Evolutionary conservation across 2,888 invertebrate species (phyloP).

Genomic region (Pheosia tremula): DNA sequence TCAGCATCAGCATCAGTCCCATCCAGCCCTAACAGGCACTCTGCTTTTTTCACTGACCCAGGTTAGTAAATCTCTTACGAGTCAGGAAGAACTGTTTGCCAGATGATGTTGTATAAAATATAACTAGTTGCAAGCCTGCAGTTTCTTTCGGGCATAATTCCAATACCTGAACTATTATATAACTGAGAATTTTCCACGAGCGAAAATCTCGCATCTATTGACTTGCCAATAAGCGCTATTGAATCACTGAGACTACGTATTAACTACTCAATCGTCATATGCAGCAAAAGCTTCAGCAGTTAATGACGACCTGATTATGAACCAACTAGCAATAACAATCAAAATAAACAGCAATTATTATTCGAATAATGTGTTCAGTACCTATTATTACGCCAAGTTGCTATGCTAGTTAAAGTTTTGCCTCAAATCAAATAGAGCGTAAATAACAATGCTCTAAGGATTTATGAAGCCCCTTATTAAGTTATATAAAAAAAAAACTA

Average conservation of each 20-base stretch:
- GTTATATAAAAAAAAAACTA: too few relatives aligned
- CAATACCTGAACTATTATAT: too few relatives aligned
- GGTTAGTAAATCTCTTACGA: constrained; percentile 68
- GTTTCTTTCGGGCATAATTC: too few relatives aligned
- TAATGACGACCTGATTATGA: neutral
- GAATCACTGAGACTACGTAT: neutral
- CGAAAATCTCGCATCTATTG: too few relatives aligned
- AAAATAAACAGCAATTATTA: neutral
- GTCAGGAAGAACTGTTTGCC: too few relatives aligned
- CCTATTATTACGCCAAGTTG: neutral
- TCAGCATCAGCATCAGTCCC: constrained; percentile 86
- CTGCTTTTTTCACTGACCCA: constrained; percentile 87
- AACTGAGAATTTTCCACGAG: too few relatives aligned
- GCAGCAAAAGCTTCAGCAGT: neutral
- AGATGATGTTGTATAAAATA: too few relatives aligned
- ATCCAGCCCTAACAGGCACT: constrained; percentile 87
- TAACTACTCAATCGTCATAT: neutral
- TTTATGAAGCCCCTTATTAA: too few relatives aligned
- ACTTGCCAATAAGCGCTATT: neutral
- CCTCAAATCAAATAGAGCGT: neutral
- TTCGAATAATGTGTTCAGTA: neutral
- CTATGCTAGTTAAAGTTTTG: neutral
- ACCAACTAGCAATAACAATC: neutral
- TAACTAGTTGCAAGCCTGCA: too few relatives aligned
- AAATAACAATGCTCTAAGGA: neutral